phyloP scores from a whole-genome alignment of 2,113 vertebrate genomes.

The Dryoscopus gambensis region DNA sequence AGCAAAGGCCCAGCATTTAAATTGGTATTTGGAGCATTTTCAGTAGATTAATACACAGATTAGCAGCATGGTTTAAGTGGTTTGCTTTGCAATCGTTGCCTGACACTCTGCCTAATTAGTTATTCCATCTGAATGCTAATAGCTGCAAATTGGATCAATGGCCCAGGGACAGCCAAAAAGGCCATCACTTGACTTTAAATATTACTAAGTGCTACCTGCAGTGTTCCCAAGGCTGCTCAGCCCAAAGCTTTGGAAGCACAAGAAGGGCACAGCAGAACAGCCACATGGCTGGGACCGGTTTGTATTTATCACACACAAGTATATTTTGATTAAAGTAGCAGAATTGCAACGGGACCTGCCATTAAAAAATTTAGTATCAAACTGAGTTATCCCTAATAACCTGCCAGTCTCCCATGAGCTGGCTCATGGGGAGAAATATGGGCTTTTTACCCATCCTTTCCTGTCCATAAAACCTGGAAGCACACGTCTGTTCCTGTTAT shows the following conservation, averaged over 20 bases:
- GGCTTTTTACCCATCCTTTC: not conserved
- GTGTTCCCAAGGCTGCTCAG: not conserved
- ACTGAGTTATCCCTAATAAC: not conserved
- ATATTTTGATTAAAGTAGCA: not conserved
- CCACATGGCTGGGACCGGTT: not conserved
- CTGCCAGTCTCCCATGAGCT: not conserved
- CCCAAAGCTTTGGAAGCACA: not conserved
- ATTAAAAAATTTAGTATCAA: not conserved
- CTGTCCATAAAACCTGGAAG: not conserved
- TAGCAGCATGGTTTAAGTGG: not conserved
- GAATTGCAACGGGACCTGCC: not conserved
- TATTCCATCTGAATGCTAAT: constrained; percentile 63
- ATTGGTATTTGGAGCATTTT: constrained; percentile 30
- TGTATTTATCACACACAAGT: not conserved
- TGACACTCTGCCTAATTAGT: constrained; percentile 9
- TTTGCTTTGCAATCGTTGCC: constrained; percentile 6
- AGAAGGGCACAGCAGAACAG: not conserved
- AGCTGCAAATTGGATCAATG: constrained; percentile 55
- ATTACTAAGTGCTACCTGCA: not conserved
- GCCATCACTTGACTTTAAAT: not conserved
- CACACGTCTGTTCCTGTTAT: not conserved
- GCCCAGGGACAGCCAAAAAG: constrained; percentile 24
- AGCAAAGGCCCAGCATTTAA: constrained; percentile 60
- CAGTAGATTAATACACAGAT: not conserved
- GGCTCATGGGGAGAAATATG: not conserved